Conservation (phyloP, 2,888 invertebrate genomes). For the Philopedon plagiatum region DNA sequence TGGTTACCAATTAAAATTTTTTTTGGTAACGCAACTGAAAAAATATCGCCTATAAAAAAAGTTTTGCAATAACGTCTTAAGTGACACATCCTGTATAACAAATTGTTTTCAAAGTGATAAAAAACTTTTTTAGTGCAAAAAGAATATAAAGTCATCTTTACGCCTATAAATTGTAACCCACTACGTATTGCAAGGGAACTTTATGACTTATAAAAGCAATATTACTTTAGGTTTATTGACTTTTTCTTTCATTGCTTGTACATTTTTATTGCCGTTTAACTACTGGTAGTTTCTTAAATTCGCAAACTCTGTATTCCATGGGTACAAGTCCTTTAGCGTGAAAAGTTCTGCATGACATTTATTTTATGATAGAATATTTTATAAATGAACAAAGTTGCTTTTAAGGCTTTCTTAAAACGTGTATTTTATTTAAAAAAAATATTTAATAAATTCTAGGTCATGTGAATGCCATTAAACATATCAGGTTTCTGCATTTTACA, state of each 20-base stretch:
- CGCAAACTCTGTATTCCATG: neutral
- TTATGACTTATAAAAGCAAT: constrained; percentile 13
- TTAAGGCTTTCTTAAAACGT: too few species aligned
- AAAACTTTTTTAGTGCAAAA: neutral
- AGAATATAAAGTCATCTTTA: constrained; percentile 6
- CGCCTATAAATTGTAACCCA: constrained; percentile 8
- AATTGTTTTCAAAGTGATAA: neutral
- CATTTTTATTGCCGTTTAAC: constrained; percentile 9
- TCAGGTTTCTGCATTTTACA: too few species aligned
- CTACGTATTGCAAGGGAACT: neutral
- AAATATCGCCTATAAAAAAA: too few species aligned
- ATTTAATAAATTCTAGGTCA: too few species aligned
- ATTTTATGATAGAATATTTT: too few species aligned
- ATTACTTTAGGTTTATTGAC: constrained; percentile 9
- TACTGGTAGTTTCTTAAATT: constrained; percentile 4
- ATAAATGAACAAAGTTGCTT: too few species aligned
- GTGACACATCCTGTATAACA: neutral
- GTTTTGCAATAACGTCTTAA: too few species aligned
- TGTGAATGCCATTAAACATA: too few species aligned
- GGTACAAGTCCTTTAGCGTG: neutral
- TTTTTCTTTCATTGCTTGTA: neutral
- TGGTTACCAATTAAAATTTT: too few species aligned
- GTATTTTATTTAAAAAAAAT: too few species aligned
- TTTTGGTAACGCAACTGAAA: too few species aligned
- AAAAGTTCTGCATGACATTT: neutral